Evolutionary conservation across 64 coral and sea anemone species (phyloP), one percentile per base, ranked within the genome.

Genomic region (Dendronephthya gigantea): DNA sequence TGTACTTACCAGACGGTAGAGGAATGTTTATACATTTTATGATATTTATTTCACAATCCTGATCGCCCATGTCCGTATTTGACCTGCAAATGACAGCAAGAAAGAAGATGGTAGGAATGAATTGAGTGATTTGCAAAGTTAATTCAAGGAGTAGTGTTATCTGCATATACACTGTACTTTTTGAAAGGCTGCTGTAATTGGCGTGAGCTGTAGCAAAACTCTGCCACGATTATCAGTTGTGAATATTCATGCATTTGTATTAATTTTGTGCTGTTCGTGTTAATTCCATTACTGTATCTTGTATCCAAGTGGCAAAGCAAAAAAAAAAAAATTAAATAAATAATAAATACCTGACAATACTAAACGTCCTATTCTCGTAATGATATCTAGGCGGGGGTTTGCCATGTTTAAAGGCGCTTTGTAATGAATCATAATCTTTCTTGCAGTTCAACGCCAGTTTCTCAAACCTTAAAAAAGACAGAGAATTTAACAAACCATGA

Each of bases 361-460:
- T 93, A 68, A 98, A 98, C 22, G 95, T 88, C 66, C 90, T 93
- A 48, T 93, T 86, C 70, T 98, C 95, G 50, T 98, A 98, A 75
- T 98, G 95, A 84, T 93, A 98, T 56, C 81, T 88, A 4, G 95
- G 95, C 28, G 95, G 92, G 9, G 92, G 84, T 31, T 93, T 90
- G 62, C 93, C 86, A 58, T 98, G 90, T 84, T 98, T 98, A 22
- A 86, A 62, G 2, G 95, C 87, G 82, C 90, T 98, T 50, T 98
- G 86, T 10, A 98, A 87, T 4, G 95, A 83, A 45, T 98, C 92
- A 8, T 89, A 85, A 41, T 98, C 95, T 82, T 89, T 90, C 35
- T 83, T 88, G 35, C 93, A 82, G 85, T 85, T 90, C 48, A 85
- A 91, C 19, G 95, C 88, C 89, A 98, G 90, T 56, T 90, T 93